Percentiles rank a stretch among this genome's conserved stretches.
These are phyloP conservation scores for Drosophila mayri DNA, from an alignment of 1,140 invertebrate genomes.

Conservation along the genomic window DNA sequence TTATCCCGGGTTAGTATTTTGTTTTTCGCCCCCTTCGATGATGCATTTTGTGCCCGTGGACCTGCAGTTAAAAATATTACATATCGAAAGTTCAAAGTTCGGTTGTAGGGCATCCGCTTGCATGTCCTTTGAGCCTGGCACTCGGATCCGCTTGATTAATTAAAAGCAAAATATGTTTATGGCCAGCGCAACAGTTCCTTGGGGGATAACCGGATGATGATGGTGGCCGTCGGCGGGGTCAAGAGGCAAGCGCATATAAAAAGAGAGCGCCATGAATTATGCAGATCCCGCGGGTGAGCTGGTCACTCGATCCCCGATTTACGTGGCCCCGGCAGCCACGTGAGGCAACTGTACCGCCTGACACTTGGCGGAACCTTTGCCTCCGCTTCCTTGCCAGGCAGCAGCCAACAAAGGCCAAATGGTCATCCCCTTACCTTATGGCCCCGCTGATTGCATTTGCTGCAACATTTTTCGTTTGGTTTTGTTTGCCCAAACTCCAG, in stretches of 20 bases:
- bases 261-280: constrained; percentile 57
- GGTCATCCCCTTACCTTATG: not conserved
- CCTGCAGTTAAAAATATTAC: constrained; percentile 60
- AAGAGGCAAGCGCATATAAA: constrained; percentile 4
- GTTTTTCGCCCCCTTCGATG: constrained; percentile 36
- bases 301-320: constrained; percentile 54
- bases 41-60: constrained; percentile 39
- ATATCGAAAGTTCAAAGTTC: constrained; percentile 76
- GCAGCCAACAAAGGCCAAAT: constrained; percentile 43
- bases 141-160: constrained; percentile 72
- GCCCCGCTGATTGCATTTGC: constrained; percentile 60
- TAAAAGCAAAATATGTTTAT: constrained; percentile 79
- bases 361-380: constrained; percentile 52
- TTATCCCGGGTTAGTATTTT: constrained; percentile 70
- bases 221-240: not conserved
- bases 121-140: constrained; percentile 64
- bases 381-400: constrained; percentile 1
- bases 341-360: constrained; percentile 50
- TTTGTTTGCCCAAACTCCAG: constrained; percentile 29
- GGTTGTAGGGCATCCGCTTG: constrained; percentile 63
- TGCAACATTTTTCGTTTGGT: constrained; percentile 53
- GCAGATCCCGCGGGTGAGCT: constrained; percentile 27
- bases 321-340: constrained; percentile 28
- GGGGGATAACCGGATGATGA: constrained; percentile 47
- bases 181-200: constrained; percentile 53